These are phyloP conservation scores for Tanytarsus gracilentus DNA, from an alignment of 2,888 invertebrate genomes.

Conservation along the genomic window DNA sequence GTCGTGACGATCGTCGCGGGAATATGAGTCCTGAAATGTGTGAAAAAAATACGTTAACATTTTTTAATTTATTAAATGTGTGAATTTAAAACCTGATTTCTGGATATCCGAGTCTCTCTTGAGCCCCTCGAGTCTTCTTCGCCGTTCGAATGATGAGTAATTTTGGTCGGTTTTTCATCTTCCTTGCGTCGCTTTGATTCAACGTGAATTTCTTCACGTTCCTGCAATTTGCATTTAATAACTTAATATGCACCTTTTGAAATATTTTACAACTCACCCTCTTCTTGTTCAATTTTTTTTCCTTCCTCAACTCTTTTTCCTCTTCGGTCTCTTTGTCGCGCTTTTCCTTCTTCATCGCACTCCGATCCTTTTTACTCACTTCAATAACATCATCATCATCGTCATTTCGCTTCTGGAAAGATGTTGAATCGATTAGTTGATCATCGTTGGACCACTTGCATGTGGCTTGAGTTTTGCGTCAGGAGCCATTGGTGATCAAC, in stretches of 20 bases:
- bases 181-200: conserved; percentile 68
- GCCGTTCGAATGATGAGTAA: conserved; percentile 69
- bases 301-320: conserved; percentile 69
- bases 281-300: conserved; percentile 71
- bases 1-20: conserved; percentile 4
- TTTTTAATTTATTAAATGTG: not conserved
- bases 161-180: conserved; percentile 61
- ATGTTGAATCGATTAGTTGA: conserved; percentile 13
- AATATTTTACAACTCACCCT: conserved; percentile 48
- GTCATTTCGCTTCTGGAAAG: conserved; percentile 40
- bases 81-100: not conserved
- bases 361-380: conserved; percentile 46
- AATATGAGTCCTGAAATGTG: not conserved
- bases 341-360: conserved; percentile 48
- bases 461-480: not conserved
- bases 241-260: not conserved
- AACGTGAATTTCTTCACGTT: conserved; percentile 61
- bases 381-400: conserved; percentile 33
- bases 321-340: conserved; percentile 63
- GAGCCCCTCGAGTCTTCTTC: conserved; percentile 49
- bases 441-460: not conserved
- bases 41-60: not conserved
- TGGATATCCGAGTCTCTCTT: not conserved
- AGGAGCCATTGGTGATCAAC: not conserved
- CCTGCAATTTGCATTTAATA: conserved; percentile 44